A percentile compares a stretch with the other conserved stretches of the same genome.
phyloP scores from a whole-genome alignment of 1,140 invertebrate species.

The Manduca sexta region DNA sequence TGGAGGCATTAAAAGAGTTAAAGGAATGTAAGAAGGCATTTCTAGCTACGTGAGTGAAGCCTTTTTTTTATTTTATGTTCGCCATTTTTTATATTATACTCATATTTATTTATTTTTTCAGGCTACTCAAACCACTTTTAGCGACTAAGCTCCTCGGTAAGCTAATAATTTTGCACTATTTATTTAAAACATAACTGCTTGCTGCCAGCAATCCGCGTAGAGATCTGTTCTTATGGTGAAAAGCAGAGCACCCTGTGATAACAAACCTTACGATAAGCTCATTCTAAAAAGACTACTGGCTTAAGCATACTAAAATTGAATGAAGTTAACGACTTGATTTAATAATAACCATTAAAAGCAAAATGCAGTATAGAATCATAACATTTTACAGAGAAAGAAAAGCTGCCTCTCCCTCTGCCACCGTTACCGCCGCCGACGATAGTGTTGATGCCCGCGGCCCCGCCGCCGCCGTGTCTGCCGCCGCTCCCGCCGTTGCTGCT shows the following conservation, averaged over 20 bases:
- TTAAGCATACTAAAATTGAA: too few species aligned
- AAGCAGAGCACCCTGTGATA: too few species aligned
- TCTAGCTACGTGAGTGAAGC: constrained; percentile 48
- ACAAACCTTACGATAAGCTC: too few species aligned
- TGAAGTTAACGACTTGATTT: too few species aligned
- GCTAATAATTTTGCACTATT: constrained; percentile 7
- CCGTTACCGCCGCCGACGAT: constrained; percentile 39
- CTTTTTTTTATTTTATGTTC: not conserved
- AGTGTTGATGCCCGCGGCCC: constrained; percentile 37
- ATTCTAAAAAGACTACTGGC: too few species aligned
- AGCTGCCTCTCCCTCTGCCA: constrained; percentile 16
- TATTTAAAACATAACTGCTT: too few species aligned
- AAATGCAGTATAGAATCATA: too few species aligned
- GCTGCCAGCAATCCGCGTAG: too few species aligned
- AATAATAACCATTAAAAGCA: too few species aligned
- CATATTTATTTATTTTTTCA: constrained; percentile 28
- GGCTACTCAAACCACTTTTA: constrained; percentile 49
- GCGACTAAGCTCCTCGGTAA: constrained; percentile 37
- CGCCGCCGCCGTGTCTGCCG: constrained; percentile 16
- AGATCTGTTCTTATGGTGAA: too few species aligned
- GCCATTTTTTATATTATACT: not conserved
- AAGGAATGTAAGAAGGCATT: constrained; percentile 57
- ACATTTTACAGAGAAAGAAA: constrained; percentile 43
- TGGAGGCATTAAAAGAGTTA: constrained; percentile 55
- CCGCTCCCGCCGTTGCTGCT: constrained; percentile 20